Evolutionary conservation across 2,113 vertebrate genomes (phyloP), one percentile per base, ranked within the genome.

Genomic region (Stegostoma tigrinum): DNA sequence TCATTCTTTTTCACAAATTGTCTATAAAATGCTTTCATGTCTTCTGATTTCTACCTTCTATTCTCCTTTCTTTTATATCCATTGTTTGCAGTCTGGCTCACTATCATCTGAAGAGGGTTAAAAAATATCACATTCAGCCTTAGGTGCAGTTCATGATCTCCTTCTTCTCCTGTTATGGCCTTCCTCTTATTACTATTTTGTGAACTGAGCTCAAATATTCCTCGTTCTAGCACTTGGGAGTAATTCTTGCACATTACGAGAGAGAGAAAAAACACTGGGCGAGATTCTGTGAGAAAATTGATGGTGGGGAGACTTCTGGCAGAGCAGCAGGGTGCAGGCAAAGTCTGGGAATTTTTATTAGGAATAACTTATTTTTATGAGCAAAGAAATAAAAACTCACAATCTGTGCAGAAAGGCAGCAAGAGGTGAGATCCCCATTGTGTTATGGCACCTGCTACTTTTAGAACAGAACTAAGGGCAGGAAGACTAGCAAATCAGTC

Each of bases 311-410:
- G 6, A 42, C 38, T 90, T 94, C 64, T 68, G 64, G 91, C 91
- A 45, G 64, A 2, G 8, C 2, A 8, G 17, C 42, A 94, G 3
- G 38, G 38, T 38, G 38, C n/a, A 68, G 64, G 38, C n/a, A 15
- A 66, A 67, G 64, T 94, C 64, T 94, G 91, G 64, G 14, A 94
- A 94, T 94, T 68, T 68, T 94, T 94, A 68, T 24, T 24, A 67
- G n/a, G 64, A 94, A 66, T 94, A 94, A 94, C 6, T 23, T 45
- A 45, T 38, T 94, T 93, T 67, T 68, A 94, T n/a, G 24, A 66
- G 66, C 38, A 94, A 68, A 94, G 64, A 68, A 94, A 24, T 61
- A 90, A 55, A 94, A 68, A 68, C 24, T 68, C n/a, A 45, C 66
- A 68, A 45, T 68, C 66, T 8, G 38, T 45, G 10, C 66, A 38